A percentile compares a stretch with the other conserved stretches of the same genome.
Conservation (phyloP, 2,888 invertebrate genomes). For the Pachymerium ferrugineum region DNA sequence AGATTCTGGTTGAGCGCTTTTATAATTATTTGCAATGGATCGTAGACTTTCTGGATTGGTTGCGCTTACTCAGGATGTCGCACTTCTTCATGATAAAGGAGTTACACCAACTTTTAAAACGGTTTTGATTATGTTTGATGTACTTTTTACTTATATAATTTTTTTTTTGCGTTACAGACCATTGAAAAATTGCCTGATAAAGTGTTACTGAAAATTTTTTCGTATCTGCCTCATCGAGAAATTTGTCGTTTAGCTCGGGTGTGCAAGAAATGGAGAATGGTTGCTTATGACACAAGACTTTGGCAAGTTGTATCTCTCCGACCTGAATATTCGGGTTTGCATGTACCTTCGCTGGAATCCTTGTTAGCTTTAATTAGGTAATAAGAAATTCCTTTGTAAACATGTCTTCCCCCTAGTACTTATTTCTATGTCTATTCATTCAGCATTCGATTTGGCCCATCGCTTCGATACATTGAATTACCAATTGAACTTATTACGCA, state of each 20-base stretch:
- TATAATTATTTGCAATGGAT: background rate
- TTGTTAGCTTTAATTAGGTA: constrained; percentile 75
- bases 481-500: constrained; percentile 95
- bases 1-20: background rate
- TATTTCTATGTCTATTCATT: no score
- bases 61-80: background rate
- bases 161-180: constrained; percentile 58
- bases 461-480: constrained; percentile 82
- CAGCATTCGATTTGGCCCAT: constrained; percentile 77
- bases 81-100: background rate
- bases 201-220: constrained; percentile 87
- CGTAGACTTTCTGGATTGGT: background rate
- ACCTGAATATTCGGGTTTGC: constrained; percentile 92
- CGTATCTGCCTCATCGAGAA: constrained; percentile 86
- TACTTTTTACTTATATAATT: background rate
- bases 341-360: constrained; percentile 81
- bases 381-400: no score
- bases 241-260: constrained; percentile 89
- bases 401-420: no score
- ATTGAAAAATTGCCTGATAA: constrained; percentile 97
- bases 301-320: constrained; percentile 95
- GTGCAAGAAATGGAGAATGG: constrained; percentile 91
- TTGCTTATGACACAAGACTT: constrained; percentile 89
- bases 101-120: background rate
- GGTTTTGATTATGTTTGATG: background rate